Conservation (phyloP, 2,113 vertebrate species). For the Gymnarchus niloticus region DNA sequence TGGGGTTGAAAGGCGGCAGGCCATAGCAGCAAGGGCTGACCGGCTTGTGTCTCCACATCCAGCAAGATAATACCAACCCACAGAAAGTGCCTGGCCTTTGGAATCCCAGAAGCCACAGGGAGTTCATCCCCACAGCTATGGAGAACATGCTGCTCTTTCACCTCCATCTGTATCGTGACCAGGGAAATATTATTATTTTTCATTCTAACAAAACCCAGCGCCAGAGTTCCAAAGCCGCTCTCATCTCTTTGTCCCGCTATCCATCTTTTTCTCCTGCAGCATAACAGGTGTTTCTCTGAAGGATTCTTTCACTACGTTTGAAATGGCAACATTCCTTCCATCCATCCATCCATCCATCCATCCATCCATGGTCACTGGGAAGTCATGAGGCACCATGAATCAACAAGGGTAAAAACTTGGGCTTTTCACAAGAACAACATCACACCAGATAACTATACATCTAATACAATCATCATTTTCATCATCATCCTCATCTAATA, state of each 20-base stretch:
- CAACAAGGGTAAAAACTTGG: background rate
- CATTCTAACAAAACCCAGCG: background rate
- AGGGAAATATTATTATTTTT: slow-evolving; percentile 33
- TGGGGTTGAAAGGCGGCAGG: slow-evolving; percentile 54
- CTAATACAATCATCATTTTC: background rate
- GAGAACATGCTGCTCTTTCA: slow-evolving; percentile 33
- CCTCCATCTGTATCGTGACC: slow-evolving; percentile 36
- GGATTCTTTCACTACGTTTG: too few species aligned
- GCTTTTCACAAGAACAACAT: background rate
- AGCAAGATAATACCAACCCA: slow-evolving; percentile 43
- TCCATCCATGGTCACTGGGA: background rate
- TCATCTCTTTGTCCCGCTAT: background rate
- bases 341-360: background rate
- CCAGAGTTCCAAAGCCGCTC: background rate
- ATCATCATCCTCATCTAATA: background rate
- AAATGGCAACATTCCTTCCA: too few species aligned
- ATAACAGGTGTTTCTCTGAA: too few species aligned
- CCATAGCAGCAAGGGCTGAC: slow-evolving; percentile 47
- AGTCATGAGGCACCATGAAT: background rate
- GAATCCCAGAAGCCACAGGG: slow-evolving; percentile 26
- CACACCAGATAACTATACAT: background rate
- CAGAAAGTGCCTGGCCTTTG: slow-evolving; percentile 40
- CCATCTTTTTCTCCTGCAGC: background rate
- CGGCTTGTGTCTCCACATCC: slow-evolving; percentile 45
- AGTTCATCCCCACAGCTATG: slow-evolving; percentile 31